Percentiles rank a stretch among this genome's conserved stretches.
phyloP scores from a whole-genome alignment of 37 sponge, comb jelly and placozoan species.

The Beroe ovata region DNA sequence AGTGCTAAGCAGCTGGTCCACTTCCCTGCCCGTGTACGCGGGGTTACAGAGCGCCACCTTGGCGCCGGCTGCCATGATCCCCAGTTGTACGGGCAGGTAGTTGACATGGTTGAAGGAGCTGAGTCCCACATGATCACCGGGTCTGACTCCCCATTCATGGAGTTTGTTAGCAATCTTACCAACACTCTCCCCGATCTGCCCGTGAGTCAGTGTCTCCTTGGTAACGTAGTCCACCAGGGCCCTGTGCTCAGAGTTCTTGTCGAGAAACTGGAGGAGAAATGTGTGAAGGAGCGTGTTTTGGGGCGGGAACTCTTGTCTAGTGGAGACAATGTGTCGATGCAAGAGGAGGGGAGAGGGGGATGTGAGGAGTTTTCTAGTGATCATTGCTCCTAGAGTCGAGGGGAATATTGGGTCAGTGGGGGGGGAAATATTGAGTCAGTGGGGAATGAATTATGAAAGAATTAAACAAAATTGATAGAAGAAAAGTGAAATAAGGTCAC shows the following conservation, averaged over 20 bases:
- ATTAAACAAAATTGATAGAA: too few species aligned
- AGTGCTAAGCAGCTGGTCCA: constrained; percentile 1
- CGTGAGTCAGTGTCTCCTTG: background rate
- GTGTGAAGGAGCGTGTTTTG: constrained; percentile 41
- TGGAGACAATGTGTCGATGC: background rate
- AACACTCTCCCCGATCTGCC: constrained; percentile 3
- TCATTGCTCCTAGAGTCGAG: too few species aligned
- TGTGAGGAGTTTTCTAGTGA: too few species aligned
- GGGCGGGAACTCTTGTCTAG: constrained; percentile 2
- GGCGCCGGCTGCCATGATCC: constrained; percentile 76
- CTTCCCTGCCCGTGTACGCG: constrained; percentile 69
- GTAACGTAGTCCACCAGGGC: constrained; percentile 32
- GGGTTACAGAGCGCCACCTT: constrained; percentile 77
- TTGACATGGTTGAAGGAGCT: constrained; percentile 25
- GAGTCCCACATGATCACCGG: constrained; percentile 50
- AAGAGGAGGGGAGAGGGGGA: too few species aligned
- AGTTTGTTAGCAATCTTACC: background rate
- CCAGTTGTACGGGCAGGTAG: constrained; percentile 67
- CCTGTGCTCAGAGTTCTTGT: background rate
- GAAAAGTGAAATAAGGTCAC: too few species aligned
- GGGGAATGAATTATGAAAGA: too few species aligned
- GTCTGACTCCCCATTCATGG: constrained; percentile 21
- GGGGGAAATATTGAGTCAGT: too few species aligned
- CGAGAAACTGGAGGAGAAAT: background rate
- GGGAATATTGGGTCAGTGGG: too few species aligned